Evolutionary conservation across 2,797 vertebrate genomes (phyloP).

Genomic region (Peromyscus nudipes): DNA sequence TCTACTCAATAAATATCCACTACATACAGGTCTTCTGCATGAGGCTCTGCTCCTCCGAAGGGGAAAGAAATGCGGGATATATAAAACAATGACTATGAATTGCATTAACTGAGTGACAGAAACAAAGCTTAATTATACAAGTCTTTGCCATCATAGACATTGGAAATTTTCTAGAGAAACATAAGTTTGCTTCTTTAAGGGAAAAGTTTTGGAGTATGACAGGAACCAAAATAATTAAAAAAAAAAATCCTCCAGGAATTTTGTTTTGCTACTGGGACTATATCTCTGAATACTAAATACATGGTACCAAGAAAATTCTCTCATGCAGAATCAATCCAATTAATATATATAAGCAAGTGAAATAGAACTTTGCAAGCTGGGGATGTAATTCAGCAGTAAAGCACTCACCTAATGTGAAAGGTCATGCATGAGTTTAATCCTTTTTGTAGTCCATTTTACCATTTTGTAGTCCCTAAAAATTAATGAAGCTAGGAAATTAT

Average conservation of each 20-base stretch:
- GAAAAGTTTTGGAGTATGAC: not conserved
- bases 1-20: not conserved
- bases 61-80: not conserved
- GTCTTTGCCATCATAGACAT: not conserved
- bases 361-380: not conserved
- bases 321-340: conserved; percentile 37
- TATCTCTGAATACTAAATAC: conserved; percentile 14
- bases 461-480: not conserved
- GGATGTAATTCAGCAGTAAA: not conserved
- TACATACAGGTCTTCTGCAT: not conserved
- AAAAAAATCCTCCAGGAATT: not conserved
- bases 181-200: not conserved
- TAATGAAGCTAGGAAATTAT: not conserved
- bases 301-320: not conserved
- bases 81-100: not conserved
- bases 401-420: not conserved
- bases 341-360: not conserved
- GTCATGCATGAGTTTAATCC: too few relatives aligned
- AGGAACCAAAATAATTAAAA: conserved; percentile 7
- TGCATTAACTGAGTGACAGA: not conserved
- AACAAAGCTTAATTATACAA: not conserved
- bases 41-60: not conserved
- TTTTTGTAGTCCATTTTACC: not conserved
- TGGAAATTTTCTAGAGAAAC: conserved; percentile 28
- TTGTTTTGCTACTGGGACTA: conserved; percentile 10